Base-by-base conservation (phyloP, 2,797 vertebrate species). In the Enteromius paludinosus region DNA sequence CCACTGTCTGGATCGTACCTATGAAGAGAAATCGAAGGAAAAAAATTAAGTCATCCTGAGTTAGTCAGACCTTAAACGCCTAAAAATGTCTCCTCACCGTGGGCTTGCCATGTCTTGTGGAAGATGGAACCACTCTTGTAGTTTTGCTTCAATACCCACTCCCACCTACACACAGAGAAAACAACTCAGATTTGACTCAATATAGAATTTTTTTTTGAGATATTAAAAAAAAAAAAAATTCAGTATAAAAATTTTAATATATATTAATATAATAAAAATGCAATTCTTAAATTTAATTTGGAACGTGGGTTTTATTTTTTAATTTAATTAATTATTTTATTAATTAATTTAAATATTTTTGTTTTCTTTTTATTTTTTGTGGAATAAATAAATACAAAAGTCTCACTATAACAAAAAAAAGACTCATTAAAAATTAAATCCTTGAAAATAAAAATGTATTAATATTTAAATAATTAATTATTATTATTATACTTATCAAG, bases 1-100 rank as follows among this genome's bases (percentile, higher is more conserved):
- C 98, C 98, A 0, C 98, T 99, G 93, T 99, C 98, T 0, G 97
- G 97, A 89, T 99, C 98, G 0, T 97, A 98, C 86, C 98, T 99
- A 81, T 1, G 3, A 15, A 75, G 68, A 52, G 6, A 73, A 45
- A 49, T 11, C 3, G 3, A 23, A 9, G 15, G 12, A 5, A 25
- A 28, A 49, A 5, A 62, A 18, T 3, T 2, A 41, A 47, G 25
- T 52, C 7, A 65, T 70, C 17, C 17, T n/a, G 18, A 38, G 20
- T 38, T 52, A 56, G n/a, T 41, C 7, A 3, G 4, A 33, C 25
- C 33, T 41, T 25, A 17, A 59, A 15, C 1, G 1, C 8, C 17
- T 38, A 8, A 54, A 54, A 38, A 35, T 11, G 47, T 30, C 17
- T 64, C 17, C 85, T 89, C 80, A 89, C 98, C 98, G 96, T 84